Conservation (phyloP, 2,113 vertebrate species). For the Sapajus apella region DNA sequence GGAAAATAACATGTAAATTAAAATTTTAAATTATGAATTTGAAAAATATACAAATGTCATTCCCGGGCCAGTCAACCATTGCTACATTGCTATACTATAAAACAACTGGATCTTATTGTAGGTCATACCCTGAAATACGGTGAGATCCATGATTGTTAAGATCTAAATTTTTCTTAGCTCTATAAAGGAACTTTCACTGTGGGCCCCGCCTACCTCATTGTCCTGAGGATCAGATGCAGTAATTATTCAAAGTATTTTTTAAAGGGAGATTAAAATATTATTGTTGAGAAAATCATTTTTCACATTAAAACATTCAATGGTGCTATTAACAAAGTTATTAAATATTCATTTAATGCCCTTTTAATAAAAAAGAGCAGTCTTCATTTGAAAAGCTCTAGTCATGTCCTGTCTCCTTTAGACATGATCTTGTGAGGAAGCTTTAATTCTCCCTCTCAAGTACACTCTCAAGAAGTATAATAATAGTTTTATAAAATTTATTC, state of each 20-base stretch:
- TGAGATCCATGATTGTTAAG: background rate
- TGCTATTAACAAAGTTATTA: background rate
- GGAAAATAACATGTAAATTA: too few relatives aligned
- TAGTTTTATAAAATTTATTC: background rate
- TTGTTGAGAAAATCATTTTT: background rate
- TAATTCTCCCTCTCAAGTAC: background rate
- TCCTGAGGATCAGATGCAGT: background rate
- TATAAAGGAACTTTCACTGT: background rate
- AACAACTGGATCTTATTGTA: background rate
- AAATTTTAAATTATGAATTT: too few relatives aligned
- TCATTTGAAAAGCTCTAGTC: background rate
- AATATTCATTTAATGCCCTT: background rate
- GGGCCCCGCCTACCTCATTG: accelerated
- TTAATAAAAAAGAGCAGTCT: background rate
- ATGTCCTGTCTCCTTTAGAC: background rate
- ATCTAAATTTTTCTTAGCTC: background rate
- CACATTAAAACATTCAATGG: background rate
- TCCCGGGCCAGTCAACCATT: background rate
- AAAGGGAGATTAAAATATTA: background rate
- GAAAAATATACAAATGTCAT: background rate
- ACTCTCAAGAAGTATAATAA: background rate
- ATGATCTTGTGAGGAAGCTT: background rate
- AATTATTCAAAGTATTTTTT: background rate
- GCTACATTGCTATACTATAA: background rate
- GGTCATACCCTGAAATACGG: too few relatives aligned